phyloP scores from a whole-genome alignment of 2,797 vertebrate species.

The Dipus sagitta region DNA sequence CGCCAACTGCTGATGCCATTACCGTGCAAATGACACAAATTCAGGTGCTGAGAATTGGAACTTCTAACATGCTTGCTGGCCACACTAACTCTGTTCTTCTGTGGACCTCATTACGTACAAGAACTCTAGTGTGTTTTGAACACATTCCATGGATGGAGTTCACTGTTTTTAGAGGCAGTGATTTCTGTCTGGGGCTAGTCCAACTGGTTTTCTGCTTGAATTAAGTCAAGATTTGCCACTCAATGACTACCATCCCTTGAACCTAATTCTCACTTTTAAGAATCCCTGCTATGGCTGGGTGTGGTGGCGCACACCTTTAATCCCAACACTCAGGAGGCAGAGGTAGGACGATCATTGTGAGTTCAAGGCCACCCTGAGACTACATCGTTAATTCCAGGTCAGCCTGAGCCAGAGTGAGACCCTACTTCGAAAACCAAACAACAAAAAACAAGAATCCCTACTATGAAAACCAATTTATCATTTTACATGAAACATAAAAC shows the following conservation, averaged over 20 bases:
- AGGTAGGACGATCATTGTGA: too few relatives aligned
- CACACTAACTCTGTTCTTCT: not conserved
- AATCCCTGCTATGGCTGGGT: not conserved
- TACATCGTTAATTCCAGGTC: too few relatives aligned
- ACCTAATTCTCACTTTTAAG: not conserved
- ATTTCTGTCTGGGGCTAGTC: not conserved
- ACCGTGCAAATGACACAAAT: not conserved
- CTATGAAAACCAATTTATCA: not conserved
- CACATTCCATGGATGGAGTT: not conserved
- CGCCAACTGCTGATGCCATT: not conserved
- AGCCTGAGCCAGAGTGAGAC: too few relatives aligned
- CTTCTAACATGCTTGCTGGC: not conserved
- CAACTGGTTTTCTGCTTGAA: not conserved
- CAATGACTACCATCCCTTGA: not conserved
- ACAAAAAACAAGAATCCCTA: too few relatives aligned
- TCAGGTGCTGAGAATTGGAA: not conserved
- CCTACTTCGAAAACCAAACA: not conserved
- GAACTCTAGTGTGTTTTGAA: not conserved
- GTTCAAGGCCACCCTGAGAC: too few relatives aligned
- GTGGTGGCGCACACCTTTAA: too few relatives aligned
- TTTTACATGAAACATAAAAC: not conserved
- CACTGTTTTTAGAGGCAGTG: not conserved
- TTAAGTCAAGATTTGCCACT: slow-evolving; percentile 23
- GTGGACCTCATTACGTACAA: not conserved
- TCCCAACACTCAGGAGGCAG: too few relatives aligned